Conservation (phyloP, 2,113 vertebrate species). For the Oncorhynchus kisutch region DNA sequence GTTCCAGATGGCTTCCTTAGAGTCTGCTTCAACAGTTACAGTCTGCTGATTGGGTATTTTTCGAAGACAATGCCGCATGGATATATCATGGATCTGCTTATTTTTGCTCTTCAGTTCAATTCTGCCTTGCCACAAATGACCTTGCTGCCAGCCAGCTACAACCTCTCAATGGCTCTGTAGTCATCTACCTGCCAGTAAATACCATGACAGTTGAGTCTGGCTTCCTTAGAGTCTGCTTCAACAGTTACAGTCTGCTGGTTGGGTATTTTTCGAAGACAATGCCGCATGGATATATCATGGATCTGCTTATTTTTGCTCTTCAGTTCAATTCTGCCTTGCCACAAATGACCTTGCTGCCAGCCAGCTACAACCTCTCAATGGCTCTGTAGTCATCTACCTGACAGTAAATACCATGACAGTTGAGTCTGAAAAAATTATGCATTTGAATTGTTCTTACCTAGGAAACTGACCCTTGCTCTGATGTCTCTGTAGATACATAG, state of each 20-base stretch:
- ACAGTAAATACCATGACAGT: background rate
- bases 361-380: background rate
- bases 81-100: no score
- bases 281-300: no score
- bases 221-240: background rate
- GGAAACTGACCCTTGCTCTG: conserved; percentile 49
- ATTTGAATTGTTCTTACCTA: background rate
- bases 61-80: no score
- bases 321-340: background rate
- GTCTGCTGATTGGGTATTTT: background rate
- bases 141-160: background rate
- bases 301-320: no score
- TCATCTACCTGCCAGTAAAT: conserved; percentile 25
- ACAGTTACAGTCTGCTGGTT: background rate
- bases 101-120: background rate
- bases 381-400: conserved; percentile 2
- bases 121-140: background rate
- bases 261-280: no score
- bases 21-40: background rate
- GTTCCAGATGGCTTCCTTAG: background rate
- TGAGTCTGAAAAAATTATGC: no score
- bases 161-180: background rate
- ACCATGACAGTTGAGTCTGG: background rate
- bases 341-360: background rate
- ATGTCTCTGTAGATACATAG: conserved; percentile 73